Percentiles rank a stretch among this genome's conserved stretches.
Evolutionary conservation across 1,140 invertebrate genomes (phyloP).

Genomic region (Lasaia peninsularis): DNA sequence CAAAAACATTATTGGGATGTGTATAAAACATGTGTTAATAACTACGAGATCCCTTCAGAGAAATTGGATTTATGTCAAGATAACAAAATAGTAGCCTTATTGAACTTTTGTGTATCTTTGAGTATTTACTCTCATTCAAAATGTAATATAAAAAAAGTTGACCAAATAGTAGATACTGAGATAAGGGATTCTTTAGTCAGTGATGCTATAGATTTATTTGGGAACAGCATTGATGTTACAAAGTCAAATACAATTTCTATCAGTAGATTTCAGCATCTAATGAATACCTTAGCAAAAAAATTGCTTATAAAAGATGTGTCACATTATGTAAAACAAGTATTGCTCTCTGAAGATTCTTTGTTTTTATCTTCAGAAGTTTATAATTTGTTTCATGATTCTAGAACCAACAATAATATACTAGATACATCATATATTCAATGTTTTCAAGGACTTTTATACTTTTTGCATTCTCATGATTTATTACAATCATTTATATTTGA

Average conservation of each 20-base stretch:
- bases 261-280: conserved; percentile 37
- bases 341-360: conserved; percentile 55
- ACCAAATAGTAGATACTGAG: conserved; percentile 49
- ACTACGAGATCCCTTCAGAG: conserved; percentile 39
- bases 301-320: conserved; percentile 35
- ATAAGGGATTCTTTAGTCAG: conserved; percentile 53
- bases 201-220: conserved; percentile 55
- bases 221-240: conserved; percentile 40
- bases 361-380: conserved; percentile 58
- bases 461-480: conserved; percentile 75
- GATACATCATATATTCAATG: conserved; percentile 49
- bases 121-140: conserved; percentile 54
- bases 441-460: conserved; percentile 77
- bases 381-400: conserved; percentile 36
- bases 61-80: conserved; percentile 28
- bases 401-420: conserved; percentile 28
- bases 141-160: conserved; percentile 53
- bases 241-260: conserved; percentile 49
- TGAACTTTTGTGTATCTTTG: conserved; percentile 57
- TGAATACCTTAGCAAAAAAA: conserved; percentile 42
- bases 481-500: conserved; percentile 68
- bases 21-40: conserved; percentile 47
- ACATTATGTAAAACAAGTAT: conserved; percentile 38
- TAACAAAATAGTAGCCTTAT: conserved; percentile 41
- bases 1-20: conserved; percentile 75